Evolutionary conservation across 2,888 invertebrate genomes (phyloP), one percentile per base, ranked within the genome.

Genomic region (Dolomedes plantarius): DNA sequence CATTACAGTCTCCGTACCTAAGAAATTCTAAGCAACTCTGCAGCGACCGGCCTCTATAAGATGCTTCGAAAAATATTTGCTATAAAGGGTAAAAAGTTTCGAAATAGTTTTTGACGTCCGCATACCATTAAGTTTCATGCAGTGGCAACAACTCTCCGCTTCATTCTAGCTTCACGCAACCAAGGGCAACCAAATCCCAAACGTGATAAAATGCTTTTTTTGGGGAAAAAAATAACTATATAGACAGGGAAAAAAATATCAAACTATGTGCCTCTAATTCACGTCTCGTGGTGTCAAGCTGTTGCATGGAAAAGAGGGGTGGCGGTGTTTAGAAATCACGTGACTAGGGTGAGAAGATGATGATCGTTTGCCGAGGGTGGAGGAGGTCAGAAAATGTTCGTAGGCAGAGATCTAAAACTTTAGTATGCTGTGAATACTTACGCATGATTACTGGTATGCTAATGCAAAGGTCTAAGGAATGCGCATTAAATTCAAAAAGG

Each of bases 271-370:
- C 62, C 39, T 67, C 50, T 39, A 50, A 85, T 76, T 77, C 83
- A 56, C 36, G 62, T 85, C 83, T 65, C 68, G 77, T 68, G 62
- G 62, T 62, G 56, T 62, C 68, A 67, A 72, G 77, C 77, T 85
- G 83, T 73, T 83, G 77, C 77, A 32, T 72, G 50, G 65, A 9
- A 16, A 16, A 46, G 27, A n/a, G 11, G 73, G 76, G 65, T 23
- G 69, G 76, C 50, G 71, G 64, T 5, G 19, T 16, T 67, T 32
- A 9, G 3, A 56, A 23, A 23, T 28, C 76, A 68, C 83, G 83
- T 85, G 83, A 85, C 77, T 19, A 23, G 31, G 73, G 62, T 85
- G 28, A 36, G 82, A 76, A 11, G 27, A 16, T 13, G 19, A 64
- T 19, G 36, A 16, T 19, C 31, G n/a, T 9, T n/a, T 29, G 23